These are phyloP conservation scores for Sinocyclocheilus anshuiensis DNA, from an alignment of 2,113 vertebrate genomes.

Conservation along the genomic window DNA sequence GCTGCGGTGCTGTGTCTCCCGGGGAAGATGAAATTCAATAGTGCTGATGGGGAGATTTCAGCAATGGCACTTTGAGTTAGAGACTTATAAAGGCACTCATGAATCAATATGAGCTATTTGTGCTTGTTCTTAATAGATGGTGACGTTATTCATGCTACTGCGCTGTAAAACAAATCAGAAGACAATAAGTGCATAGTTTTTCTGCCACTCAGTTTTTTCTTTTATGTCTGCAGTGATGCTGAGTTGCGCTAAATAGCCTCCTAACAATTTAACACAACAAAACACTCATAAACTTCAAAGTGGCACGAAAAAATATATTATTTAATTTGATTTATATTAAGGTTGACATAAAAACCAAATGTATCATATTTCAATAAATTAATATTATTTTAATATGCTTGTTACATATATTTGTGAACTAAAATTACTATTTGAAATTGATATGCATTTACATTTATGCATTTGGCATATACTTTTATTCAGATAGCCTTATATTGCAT, in stretches of 20 bases:
- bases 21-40: slow-evolving; percentile 32
- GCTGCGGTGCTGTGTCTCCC: background rate
- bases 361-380: background rate
- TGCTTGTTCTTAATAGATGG: slow-evolving; percentile 24
- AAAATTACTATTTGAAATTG: background rate
- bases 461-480: no score
- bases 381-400: no score
- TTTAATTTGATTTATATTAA: background rate
- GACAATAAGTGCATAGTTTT: slow-evolving; percentile 5
- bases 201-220: background rate
- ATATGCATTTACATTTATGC: background rate
- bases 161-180: background rate
- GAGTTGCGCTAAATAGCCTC: background rate
- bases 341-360: background rate
- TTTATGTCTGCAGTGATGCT: background rate
- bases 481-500: background rate
- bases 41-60: slow-evolving; percentile 35
- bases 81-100: background rate
- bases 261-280: background rate
- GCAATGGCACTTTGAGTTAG: slow-evolving; percentile 24
- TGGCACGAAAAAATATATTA: background rate
- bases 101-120: slow-evolving; percentile 24
- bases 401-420: background rate
- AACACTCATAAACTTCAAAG: background rate
- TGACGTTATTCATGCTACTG: background rate